Percentiles rank a stretch among this genome's conserved stretches.
Conservation (phyloP, 2,888 invertebrate species). For the Bimastos eiseni region DNA sequence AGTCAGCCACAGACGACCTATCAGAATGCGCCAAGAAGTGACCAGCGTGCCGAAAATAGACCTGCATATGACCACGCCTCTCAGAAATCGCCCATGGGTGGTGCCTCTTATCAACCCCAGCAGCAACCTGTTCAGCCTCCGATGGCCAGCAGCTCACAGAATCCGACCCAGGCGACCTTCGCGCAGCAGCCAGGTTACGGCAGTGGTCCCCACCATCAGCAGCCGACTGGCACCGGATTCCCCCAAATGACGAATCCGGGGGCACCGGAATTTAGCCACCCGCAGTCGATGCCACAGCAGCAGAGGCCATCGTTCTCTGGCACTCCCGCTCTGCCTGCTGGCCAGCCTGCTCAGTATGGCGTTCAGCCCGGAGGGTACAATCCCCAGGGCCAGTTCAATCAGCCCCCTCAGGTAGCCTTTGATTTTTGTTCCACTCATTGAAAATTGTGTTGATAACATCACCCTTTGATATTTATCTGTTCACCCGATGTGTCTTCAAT, state of each 20-base stretch:
- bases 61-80: neutral
- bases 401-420: neutral
- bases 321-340: neutral
- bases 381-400: neutral
- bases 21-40: neutral
- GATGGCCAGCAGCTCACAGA: neutral
- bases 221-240: neutral
- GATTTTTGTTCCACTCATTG: neutral
- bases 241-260: neutral
- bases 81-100: neutral
- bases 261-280: neutral
- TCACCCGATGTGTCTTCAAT: too few species aligned
- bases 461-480: too few species aligned
- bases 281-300: neutral
- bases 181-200: neutral
- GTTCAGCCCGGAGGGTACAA: neutral
- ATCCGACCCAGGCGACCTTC: neutral
- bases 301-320: neutral
- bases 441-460: neutral
- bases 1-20: neutral
- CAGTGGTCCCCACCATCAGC: neutral
- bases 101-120: neutral
- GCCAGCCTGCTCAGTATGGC: neutral
- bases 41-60: neutral
- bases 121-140: neutral